Evolutionary conservation across 1,140 invertebrate genomes (phyloP), one percentile per base, ranked within the genome.

Genomic region (Drosophila kurseongensis): DNA sequence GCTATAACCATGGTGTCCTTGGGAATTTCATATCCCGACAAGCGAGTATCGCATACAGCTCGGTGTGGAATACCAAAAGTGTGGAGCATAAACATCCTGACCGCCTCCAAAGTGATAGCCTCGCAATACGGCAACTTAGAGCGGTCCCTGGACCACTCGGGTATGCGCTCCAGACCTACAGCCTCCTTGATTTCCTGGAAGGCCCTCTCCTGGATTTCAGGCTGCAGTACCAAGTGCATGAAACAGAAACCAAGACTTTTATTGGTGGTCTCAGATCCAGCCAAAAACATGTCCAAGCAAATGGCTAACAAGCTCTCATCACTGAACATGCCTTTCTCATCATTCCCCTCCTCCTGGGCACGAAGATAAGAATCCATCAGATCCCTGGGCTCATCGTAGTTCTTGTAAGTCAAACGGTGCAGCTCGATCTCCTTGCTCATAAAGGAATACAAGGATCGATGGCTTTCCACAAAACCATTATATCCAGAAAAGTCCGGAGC

Each of bases 291-390:
- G 75, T 97, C 96, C 93, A 97, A 93, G 78, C 96, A 97, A 44
- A 96, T 94, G 0, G 96, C 95, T 45, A 97, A 90, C 42, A 97
- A 84, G 69, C 97, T 96, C 44, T 94, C 93, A 85, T 97, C 96
- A 85, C 93, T 93, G 76, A 94, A 93, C 56, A 88, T 79, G 0
- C 58, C 47, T 18, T 76, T 89, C 3, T 92, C 68, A n/a, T 93
- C 93, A 8, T 93, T 93, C n/a, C 92, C 92, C 8, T 94, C 93
- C 55, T 94, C 93, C 51, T 96, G 89, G 57, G 94, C 94, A 81
- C 96, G 94, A 14, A 98, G 93, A 85, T 97, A 98, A 8, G 95
- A 95, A 79, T 98, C 97, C 94, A 98, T 97, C 16, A 98, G 95
- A 92, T 98, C 97, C 55, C 96, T 94, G 2, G 96, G 95, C 42